Conservation (phyloP, 2,113 vertebrate species). For the Pseudorasbora parva region DNA sequence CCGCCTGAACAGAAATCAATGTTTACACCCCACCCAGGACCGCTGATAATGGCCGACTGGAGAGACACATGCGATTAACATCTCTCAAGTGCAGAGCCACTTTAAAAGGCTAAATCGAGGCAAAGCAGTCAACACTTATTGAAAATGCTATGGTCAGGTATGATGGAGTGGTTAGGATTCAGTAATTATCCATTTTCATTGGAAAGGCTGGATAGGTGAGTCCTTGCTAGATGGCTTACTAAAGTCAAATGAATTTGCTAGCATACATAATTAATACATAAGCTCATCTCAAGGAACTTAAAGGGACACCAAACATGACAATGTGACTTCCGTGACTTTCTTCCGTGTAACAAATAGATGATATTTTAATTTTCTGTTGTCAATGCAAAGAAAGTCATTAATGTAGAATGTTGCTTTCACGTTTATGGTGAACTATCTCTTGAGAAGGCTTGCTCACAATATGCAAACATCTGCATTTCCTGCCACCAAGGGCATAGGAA, state of each 20-base stretch:
- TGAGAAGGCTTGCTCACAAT: background rate
- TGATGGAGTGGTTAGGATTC: conserved; percentile 49
- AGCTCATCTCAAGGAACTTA: background rate
- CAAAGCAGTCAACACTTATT: conserved; percentile 55
- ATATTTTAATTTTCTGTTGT: background rate
- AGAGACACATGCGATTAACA: conserved; percentile 65
- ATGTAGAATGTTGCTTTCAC: background rate
- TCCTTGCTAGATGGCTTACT: no score
- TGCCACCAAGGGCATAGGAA: background rate
- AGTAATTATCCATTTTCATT: conserved; percentile 63
- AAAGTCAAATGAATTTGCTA: background rate
- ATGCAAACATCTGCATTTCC: conserved; percentile 11
- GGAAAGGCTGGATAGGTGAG: conserved; percentile 46
- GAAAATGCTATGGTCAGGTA: conserved; percentile 66
- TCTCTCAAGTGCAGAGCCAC: conserved; percentile 60
- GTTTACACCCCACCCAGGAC: conserved; percentile 60
- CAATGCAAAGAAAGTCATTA: background rate
- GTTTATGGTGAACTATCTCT: background rate
- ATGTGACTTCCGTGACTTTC: background rate
- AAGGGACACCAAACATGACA: background rate
- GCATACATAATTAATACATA: background rate
- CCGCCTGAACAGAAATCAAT: conserved; percentile 69
- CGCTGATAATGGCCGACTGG: conserved; percentile 70
- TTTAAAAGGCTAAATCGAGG: conserved; percentile 59
- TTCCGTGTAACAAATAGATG: background rate